These are phyloP conservation scores for Bufo gargarizans DNA, from an alignment of 2,113 vertebrate genomes.

Conservation along the genomic window DNA sequence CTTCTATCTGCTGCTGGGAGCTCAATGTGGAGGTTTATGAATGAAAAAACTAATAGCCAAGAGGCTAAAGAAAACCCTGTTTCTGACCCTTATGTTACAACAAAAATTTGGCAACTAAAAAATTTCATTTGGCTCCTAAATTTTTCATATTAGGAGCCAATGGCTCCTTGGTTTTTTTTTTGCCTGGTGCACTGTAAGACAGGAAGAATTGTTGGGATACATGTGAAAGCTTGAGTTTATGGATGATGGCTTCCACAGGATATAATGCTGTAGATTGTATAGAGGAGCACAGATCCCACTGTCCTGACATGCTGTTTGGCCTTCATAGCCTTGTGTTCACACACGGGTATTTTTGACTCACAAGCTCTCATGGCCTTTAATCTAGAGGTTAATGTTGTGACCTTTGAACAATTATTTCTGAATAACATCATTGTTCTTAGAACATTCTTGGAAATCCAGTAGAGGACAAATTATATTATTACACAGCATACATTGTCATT, in stretches of 20 bases:
- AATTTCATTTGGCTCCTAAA: too few relatives aligned
- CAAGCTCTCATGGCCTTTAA: not conserved
- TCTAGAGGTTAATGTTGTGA: not conserved
- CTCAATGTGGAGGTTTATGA: too few relatives aligned
- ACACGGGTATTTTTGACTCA: not conserved
- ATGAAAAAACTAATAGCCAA: too few relatives aligned
- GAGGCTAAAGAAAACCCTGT: too few relatives aligned
- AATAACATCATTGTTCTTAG: not conserved
- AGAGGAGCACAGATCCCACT: not conserved
- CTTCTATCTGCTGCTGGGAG: too few relatives aligned
- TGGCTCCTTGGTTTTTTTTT: too few relatives aligned
- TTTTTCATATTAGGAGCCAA: too few relatives aligned
- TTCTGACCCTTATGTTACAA: too few relatives aligned
- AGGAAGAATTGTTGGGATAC: not conserved
- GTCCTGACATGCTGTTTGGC: not conserved
- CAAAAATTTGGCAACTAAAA: too few relatives aligned
- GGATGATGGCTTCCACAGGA: not conserved
- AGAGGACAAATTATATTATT: not conserved
- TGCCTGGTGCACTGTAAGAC: too few relatives aligned
- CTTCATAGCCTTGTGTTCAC: not conserved
- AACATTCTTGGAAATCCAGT: constrained; percentile 31
- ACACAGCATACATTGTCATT: constrained; percentile 23
- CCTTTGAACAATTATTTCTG: not conserved
- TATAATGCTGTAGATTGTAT: not conserved
- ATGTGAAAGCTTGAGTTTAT: not conserved